Evolutionary conservation across 2,888 invertebrate species (phyloP), one percentile per base, ranked within the genome.

Genomic region (Drosophila subquinaria): DNA sequence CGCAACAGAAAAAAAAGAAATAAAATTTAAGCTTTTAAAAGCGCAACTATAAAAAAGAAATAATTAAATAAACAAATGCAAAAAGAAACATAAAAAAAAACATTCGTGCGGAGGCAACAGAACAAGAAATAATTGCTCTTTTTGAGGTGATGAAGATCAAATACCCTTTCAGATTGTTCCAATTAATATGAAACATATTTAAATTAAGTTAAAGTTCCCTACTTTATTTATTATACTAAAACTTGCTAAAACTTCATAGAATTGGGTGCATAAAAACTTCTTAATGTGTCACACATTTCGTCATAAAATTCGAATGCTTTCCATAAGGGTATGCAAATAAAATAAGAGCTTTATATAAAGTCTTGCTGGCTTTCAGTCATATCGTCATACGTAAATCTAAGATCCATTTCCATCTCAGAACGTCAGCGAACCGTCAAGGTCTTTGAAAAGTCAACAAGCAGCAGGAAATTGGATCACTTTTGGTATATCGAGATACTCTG

Each of bases 361-460:
- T 56, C 30, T 77, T 30, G 23, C 45, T 42, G 47, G 43, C 56
- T 67, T 73, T 67, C 62, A 43, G 59, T 38, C 47, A 51, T 75
- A 62, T 74, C 65, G 70, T 35, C 61, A 38, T 56, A 70, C 65
- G 61, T 45, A 65, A 56, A 78, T 76, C 73, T 51, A 36, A 73
- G 61, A 73, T 67, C 48, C 60, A 66, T 76, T 75, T 65, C 69
- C 79, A 78, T 55, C 59, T 56, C 50, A 27, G 66, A 69, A 64
- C 60, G 69, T 60, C 57, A 64, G 62, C 69, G 67, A 61, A 85
- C 72, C 72, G 87, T 73, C 82, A 82, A 82, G 82, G 84, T 84
- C 88, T 84, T 81, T 73, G 50, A 73, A 82, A 82, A 78, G 88
- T 87, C 88, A 83, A 57, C 42, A 33, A 53, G 42, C 53, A 52